Percentiles rank a stretch among this genome's conserved stretches.
Evolutionary conservation across 1,140 invertebrate genomes (phyloP).

Genomic region (Dinothrombium tinctorium): DNA sequence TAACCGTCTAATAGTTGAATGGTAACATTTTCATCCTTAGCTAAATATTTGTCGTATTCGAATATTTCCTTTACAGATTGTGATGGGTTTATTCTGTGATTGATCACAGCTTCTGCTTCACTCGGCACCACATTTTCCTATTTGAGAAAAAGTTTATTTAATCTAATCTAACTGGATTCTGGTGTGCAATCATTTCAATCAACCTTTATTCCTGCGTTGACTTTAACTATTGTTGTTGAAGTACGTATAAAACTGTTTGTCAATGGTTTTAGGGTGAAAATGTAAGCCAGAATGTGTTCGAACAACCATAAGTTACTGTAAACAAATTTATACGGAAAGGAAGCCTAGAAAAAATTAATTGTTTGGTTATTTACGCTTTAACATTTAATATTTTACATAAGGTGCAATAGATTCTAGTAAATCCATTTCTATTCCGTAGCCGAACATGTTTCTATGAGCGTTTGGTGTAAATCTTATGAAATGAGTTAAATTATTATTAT

Average conservation of each 20-base stretch:
- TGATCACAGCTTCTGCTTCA: conserved; percentile 26
- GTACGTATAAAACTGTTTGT: conserved; percentile 27
- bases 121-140: conserved; percentile 29
- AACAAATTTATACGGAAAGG: conserved; percentile 21
- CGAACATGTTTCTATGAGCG: conserved; percentile 27
- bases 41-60: conserved; percentile 24
- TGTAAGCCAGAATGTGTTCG: conserved; percentile 20
- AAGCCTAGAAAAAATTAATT: too few species aligned
- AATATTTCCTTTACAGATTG: conserved; percentile 26
- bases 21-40: conserved; percentile 25
- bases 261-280: conserved; percentile 21
- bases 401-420: conserved; percentile 23
- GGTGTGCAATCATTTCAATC: too few species aligned
- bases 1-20: conserved; percentile 14
- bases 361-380: too few species aligned
- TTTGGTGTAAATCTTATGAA: conserved; percentile 23
- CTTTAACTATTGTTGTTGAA: conserved; percentile 29
- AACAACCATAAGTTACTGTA: conserved; percentile 32
- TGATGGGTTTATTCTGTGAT: conserved; percentile 31
- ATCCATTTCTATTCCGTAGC: conserved; percentile 25
- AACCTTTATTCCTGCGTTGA: conserved; percentile 25
- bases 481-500: too few species aligned
- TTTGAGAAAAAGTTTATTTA: too few species aligned
- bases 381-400: conserved; percentile 14
- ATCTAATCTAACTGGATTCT: too few species aligned